Evolutionary conservation across 2,113 vertebrate genomes (phyloP).

Genomic region (Labeo rohita): DNA sequence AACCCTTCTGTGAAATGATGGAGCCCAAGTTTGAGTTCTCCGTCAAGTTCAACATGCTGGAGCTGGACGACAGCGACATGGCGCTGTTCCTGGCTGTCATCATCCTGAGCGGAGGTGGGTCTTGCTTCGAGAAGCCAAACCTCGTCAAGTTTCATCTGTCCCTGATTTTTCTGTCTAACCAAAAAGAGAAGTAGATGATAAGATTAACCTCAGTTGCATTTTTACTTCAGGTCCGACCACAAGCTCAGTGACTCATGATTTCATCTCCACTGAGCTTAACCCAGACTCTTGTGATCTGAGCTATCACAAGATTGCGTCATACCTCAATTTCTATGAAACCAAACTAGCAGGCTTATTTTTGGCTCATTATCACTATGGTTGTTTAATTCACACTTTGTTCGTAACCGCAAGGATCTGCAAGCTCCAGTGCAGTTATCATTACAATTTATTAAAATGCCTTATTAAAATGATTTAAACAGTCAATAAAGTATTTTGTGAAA

Average conservation of each 20-base stretch:
- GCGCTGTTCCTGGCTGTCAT: conserved; percentile 98
- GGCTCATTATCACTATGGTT: conserved; percentile 17
- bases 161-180: background rate
- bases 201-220: conserved; percentile 16
- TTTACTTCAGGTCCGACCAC: conserved; percentile 22
- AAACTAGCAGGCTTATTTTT: background rate
- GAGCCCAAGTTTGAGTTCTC: conserved; percentile 99
- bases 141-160: background rate
- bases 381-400: background rate
- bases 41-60: conserved; percentile 96
- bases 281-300: background rate
- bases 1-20: conserved; percentile 97
- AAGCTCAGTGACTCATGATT: conserved; percentile 18
- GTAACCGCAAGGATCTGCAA: background rate
- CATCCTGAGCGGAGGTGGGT: conserved; percentile 96
- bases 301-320: background rate
- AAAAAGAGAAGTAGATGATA: background rate
- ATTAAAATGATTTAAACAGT: conserved; percentile 36
- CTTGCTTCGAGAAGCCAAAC: background rate
- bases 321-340: background rate
- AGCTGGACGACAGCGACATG: conserved; percentile 97
- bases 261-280: background rate
- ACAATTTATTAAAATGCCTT: conserved; percentile 47
- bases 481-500: background rate
- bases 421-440: conserved; percentile 21